Evolutionary conservation across 2,797 vertebrate species (phyloP), one percentile per base, ranked within the genome.

Genomic region (Tympanoctomys barrerae): DNA sequence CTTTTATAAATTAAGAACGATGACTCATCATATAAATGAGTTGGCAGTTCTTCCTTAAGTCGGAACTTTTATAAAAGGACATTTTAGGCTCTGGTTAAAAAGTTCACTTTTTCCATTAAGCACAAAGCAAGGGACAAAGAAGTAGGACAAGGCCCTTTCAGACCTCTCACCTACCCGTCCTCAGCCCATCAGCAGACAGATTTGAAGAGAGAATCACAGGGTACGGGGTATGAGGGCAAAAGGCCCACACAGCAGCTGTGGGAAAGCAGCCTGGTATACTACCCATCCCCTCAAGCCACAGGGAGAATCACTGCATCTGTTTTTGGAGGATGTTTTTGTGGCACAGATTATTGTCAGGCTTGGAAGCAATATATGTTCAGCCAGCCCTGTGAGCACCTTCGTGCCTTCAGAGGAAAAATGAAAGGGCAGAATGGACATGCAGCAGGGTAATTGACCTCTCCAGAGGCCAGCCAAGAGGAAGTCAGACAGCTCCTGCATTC

Each of bases 71-170:
- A 75, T 84, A 70, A 97, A 97, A 93, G 61, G 59, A 61, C 71
- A 39, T 91, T 88, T 96, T 86, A 88, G 79, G 75, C 88, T 97
- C 68, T 64, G 66, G 89, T 87, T 96, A 36, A 93, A 96, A 96
- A 95, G 96, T 97, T 96, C 95, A 59, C 82, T 96, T 97, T 97
- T 97, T 93, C 91, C 85, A 97, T 96, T 97, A 96, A 96, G 87
- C 71, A 88, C 77, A 96, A 95, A 96, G 90, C 75, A 73, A 96
- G 79, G 70, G 89, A 96, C 87, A 84, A 68, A 71, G 91, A 94
- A 95, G 77, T 84, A 61, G 89, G 95, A 94, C 54, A 54, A 24
- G 88, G 86, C 61, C 85, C 80, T 70, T 61, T 88, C 42, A 81
- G 93, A 91, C 93, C 89, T 96, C 80, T 96, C 91, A 92, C 92